Evolutionary conservation across 2,797 vertebrate genomes (phyloP).

Genomic region (Phataginus tetradactyla): DNA sequence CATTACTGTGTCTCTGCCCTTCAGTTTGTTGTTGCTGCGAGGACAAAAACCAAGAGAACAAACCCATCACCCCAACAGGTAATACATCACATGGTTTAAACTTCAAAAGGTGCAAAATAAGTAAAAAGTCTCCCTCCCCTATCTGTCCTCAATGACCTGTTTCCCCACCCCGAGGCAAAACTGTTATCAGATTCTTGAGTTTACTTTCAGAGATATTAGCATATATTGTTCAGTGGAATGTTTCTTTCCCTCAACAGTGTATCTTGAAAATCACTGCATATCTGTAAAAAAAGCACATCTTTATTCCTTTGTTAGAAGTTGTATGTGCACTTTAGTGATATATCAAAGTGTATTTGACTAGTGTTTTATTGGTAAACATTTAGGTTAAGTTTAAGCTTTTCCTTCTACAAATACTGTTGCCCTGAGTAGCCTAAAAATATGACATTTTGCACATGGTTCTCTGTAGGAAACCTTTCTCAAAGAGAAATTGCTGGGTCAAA

Average conservation of each 20-base stretch:
- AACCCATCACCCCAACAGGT: neutral
- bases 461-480: slow-evolving; percentile 16
- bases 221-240: neutral
- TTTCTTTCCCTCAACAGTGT: neutral
- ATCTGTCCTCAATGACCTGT: neutral
- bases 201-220: neutral
- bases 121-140: neutral
- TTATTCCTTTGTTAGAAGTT: slow-evolving; percentile 18
- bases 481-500: neutral
- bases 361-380: neutral
- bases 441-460: neutral
- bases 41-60: no score
- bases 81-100: neutral
- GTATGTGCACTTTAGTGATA: neutral
- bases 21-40: no score
- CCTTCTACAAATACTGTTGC: neutral
- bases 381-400: neutral
- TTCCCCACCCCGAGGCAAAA: neutral
- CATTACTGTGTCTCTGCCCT: no score
- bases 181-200: neutral
- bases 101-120: neutral
- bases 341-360: neutral
- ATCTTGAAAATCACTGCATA: neutral
- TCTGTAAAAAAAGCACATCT: neutral
- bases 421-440: neutral